Evolutionary conservation across 2,888 invertebrate species (phyloP).

Genomic region (Flexamia atlantica): DNA sequence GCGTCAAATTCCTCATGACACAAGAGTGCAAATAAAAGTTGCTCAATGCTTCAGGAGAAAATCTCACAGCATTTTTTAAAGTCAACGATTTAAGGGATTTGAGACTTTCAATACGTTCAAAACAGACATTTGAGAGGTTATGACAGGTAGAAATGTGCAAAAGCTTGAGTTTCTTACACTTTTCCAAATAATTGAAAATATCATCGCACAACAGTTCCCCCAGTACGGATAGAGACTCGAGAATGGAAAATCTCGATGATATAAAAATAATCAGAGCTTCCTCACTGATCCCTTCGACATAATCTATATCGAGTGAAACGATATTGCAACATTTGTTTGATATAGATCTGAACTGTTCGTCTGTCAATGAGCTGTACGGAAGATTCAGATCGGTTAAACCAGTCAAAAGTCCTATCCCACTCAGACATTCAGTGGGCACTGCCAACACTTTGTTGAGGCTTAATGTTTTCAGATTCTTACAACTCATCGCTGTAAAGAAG

Average conservation of each 20-base stretch:
- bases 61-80: conserved; percentile 24
- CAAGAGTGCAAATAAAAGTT: conserved; percentile 50
- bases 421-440: conserved; percentile 54
- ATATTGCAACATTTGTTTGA: conserved; percentile 49
- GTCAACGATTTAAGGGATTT: conserved; percentile 54
- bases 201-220: conserved; percentile 58
- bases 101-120: conserved; percentile 25
- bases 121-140: conserved; percentile 47
- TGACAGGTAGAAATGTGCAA: conserved; percentile 60
- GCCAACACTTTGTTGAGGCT: conserved; percentile 59
- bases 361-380: conserved; percentile 42
- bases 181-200: conserved; percentile 15
- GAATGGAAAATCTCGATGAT: background rate
- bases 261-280: conserved; percentile 54
- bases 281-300: conserved; percentile 48
- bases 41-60: conserved; percentile 24
- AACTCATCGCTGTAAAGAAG: conserved; percentile 3
- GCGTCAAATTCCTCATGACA: conserved; percentile 19
- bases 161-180: conserved; percentile 51
- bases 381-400: conserved; percentile 48
- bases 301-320: conserved; percentile 35
- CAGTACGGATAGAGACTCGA: conserved; percentile 41
- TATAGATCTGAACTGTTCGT: conserved; percentile 22
- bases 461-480: conserved; percentile 21
- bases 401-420: conserved; percentile 41